Evolutionary conservation across 1,140 invertebrate species (phyloP).

Genomic region (Bathynomus jamesi): DNA sequence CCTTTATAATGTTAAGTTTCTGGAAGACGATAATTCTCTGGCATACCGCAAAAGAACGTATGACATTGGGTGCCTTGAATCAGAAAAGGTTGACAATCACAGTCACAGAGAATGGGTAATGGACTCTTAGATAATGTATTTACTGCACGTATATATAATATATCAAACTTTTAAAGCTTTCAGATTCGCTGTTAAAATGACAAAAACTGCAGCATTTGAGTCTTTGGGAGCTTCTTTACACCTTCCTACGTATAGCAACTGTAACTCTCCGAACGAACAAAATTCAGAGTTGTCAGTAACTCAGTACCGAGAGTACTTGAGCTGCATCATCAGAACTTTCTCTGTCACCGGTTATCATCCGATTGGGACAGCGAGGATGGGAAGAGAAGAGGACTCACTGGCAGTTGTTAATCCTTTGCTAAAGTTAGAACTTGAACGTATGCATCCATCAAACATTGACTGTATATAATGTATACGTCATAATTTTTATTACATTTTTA

Average conservation of each 20-base stretch:
- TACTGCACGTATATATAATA: neutral
- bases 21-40: too few relatives aligned
- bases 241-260: neutral
- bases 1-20: too few relatives aligned
- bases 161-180: neutral
- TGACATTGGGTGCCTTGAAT: too few relatives aligned
- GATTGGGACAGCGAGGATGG: constrained; percentile 58
- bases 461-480: neutral
- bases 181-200: neutral
- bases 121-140: too few relatives aligned
- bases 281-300: neutral
- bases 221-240: neutral
- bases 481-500: neutral
- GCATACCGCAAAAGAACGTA: too few relatives aligned
- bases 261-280: neutral
- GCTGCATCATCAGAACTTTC: constrained; percentile 56
- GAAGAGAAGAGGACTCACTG: constrained; percentile 40
- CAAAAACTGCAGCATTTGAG: neutral
- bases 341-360: constrained; percentile 60
- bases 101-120: too few relatives aligned
- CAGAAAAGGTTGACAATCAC: too few relatives aligned
- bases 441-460: neutral
- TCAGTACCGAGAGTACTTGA: constrained; percentile 48
- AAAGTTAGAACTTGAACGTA: constrained; percentile 42
- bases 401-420: constrained; percentile 53